Base-by-base conservation (phyloP, 2,888 invertebrate species). In the Plebejus argus region DNA sequence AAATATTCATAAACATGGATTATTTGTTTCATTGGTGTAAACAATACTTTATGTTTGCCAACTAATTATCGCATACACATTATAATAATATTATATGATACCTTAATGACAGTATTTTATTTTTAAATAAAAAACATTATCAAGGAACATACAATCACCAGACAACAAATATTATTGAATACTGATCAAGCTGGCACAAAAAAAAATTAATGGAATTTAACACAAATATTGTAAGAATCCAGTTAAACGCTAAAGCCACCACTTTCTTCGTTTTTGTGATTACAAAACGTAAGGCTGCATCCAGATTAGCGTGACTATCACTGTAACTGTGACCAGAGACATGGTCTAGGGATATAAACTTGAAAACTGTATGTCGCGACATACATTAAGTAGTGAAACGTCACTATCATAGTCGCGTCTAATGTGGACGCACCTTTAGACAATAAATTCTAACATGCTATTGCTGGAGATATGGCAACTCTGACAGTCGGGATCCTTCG, bases 21-120 rank as follows among this genome's bases (percentile, higher is more conserved):
- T 39, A 84, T 85, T 82, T 85, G 78, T 80, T 58, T 66, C 53
- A 76, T 28, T 28, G 61, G 45, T 78, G 70, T 79, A 77, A 78
- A 77, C 56, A 70, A 70, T 70, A 71, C 58, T 74, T 77, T 74
- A 28, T 70, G 53, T 76, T 77, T 76, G 39, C 72, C 18, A 74
- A 53, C 76, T 77, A 77, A 82, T 80, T 81, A 82, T 80, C 80
- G 80, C 78, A 79, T 76, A 79, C 78, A 78, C 77, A 74, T 75
- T 70, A 70, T 66, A 56, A 66, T 56, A 53, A 70, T 71, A 77
- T 77, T 74, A 88, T 87, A 89, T 86, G 84, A 84, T 84, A 86
- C 91, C 91, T 86, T 87, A 91, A 91, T 91, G 86, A 85, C 90
- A 89, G 91, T 87, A 87, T 90, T 91, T 92, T 91, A 91, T 90